Conservation (phyloP, 2,113 vertebrate genomes). For the Nycticebus coucang region DNA sequence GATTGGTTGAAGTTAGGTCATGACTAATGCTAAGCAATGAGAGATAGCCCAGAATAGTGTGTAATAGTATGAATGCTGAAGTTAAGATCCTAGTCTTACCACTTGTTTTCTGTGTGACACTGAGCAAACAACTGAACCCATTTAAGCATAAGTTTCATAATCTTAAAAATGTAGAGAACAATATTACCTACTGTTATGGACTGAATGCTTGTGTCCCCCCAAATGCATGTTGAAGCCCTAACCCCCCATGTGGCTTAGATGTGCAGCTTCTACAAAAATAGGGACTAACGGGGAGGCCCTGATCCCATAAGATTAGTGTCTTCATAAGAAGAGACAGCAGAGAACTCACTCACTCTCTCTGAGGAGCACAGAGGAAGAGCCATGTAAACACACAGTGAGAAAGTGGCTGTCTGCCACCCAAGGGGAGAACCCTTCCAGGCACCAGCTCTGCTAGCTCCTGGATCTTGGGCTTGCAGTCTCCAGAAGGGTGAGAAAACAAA, state of each 20-base stretch:
- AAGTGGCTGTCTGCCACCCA: not conserved
- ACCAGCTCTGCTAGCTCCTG: not conserved
- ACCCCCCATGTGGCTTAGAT: not conserved
- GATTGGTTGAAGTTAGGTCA: not conserved
- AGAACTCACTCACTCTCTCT: not conserved
- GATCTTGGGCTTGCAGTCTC: not conserved
- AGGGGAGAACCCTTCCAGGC: not conserved
- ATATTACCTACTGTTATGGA: not conserved
- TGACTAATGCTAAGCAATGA: not conserved
- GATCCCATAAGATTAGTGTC: not conserved
- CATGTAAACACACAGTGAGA: not conserved
- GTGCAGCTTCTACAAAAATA: not conserved
- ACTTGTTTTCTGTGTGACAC: not conserved
- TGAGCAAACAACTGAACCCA: not conserved
- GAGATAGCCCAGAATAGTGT: not conserved
- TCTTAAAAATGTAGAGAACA: not conserved
- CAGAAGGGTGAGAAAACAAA: not conserved
- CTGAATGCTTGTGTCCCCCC: not conserved
- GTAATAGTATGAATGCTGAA: not conserved
- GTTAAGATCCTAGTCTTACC: not conserved
- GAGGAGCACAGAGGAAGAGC: not conserved
- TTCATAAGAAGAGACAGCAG: not conserved
- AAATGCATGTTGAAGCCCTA: not conserved
- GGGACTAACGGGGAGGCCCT: not conserved
- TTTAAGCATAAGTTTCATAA: not conserved